Evolutionary conservation across 1,140 invertebrate species (phyloP).

Genomic region (Theocolax elegans): DNA sequence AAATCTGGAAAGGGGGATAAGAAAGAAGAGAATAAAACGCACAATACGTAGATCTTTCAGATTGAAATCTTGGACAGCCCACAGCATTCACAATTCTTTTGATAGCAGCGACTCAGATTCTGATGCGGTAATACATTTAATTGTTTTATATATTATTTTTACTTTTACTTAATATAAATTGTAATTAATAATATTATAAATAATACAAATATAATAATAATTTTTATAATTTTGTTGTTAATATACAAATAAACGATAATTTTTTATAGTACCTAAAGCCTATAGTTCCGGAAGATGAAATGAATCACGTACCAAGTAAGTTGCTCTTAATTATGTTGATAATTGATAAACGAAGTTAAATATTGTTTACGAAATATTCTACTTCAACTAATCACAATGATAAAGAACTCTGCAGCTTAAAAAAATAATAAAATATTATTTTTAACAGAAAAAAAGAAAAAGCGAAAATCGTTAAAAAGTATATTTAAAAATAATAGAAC

Average conservation of each 20-base stretch:
- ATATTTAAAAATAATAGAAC: conserved; percentile 28
- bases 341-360: no score
- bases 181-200: no score
- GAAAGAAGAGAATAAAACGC: background rate
- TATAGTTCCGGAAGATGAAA: conserved; percentile 8
- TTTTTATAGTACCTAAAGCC: conserved; percentile 35
- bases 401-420: no score
- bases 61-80: conserved; percentile 21
- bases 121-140: conserved; percentile 33
- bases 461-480: conserved; percentile 3
- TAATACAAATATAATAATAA: no score
- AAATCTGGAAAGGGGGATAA: background rate
- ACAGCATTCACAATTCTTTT: conserved; percentile 16
- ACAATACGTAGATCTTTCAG: background rate
- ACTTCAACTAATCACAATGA: no score
- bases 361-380: no score
- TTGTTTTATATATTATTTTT: no score
- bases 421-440: no score
- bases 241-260: background rate
- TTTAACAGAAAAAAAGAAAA: conserved; percentile 11
- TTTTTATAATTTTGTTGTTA: background rate
- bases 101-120: conserved; percentile 29
- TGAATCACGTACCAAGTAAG: background rate
- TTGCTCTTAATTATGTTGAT: no score
- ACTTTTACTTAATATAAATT: no score